Evolutionary conservation across 2,797 vertebrate genomes (phyloP).

Genomic region (Serranus cabrilla): DNA sequence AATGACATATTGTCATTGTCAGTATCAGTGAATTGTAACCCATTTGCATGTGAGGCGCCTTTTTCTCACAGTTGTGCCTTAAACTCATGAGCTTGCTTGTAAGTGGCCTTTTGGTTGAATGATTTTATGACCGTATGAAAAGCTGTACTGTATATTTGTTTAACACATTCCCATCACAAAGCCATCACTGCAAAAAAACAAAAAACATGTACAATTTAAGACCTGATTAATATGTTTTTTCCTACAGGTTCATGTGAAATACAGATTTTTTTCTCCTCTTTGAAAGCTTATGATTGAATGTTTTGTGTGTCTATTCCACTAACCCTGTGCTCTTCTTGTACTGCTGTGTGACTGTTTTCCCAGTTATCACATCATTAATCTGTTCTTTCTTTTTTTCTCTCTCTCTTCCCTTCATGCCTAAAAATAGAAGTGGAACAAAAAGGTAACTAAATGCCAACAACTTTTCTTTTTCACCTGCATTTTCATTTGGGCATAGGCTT

Average conservation of each 20-base stretch:
- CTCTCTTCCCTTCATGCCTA: conserved; percentile 86
- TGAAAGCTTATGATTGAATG: conserved; percentile 43
- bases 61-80: neutral
- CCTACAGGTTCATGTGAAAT: conserved; percentile 61
- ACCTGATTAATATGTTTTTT: conserved; percentile 58
- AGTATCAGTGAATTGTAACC: neutral
- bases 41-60: neutral
- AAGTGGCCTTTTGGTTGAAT: conserved; percentile 7
- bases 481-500: conserved; percentile 43
- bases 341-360: conserved; percentile 53
- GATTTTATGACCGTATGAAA: conserved; percentile 8
- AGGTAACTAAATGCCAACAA: conserved; percentile 98
- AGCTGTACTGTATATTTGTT: conserved; percentile 4
- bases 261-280: conserved; percentile 1
- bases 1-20: neutral
- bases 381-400: conserved; percentile 78
- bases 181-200: neutral
- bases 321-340: conserved; percentile 56
- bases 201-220: conserved; percentile 23
- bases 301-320: conserved; percentile 59
- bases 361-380: conserved; percentile 76
- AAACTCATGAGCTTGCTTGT: neutral
- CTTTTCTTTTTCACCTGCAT: conserved; percentile 67
- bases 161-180: conserved; percentile 4
- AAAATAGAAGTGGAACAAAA: conserved; percentile 99